These are phyloP conservation scores for Caenorhabditis imperialis DNA, from an alignment of 2,888 invertebrate species.

Conservation along the genomic window DNA sequence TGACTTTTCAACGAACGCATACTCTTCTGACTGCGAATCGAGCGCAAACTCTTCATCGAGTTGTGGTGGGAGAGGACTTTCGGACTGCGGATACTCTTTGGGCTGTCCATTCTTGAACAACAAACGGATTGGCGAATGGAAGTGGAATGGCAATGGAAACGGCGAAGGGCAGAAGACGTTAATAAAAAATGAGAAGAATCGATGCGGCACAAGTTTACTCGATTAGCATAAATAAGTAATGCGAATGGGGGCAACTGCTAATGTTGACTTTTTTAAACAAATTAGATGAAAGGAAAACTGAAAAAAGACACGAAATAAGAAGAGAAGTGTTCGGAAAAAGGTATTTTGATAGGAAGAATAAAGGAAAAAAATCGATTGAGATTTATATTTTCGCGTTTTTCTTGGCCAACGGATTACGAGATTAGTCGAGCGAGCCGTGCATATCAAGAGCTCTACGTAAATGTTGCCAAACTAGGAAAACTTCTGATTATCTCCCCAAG, in stretches of 20 bases:
- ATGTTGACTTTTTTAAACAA: constrained; percentile 26
- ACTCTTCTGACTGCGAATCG: constrained; percentile 51
- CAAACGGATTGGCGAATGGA: too few relatives aligned
- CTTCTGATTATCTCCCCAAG: too few relatives aligned
- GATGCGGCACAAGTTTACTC: constrained; percentile 23
- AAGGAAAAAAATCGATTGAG: constrained; percentile 25
- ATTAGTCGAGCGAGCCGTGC: constrained; percentile 41
- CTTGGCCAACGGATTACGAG: constrained; percentile 35
- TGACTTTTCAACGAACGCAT: constrained; percentile 55
- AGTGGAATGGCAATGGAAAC: too few relatives aligned
- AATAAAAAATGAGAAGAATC: constrained; percentile 40
- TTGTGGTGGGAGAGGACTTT: constrained; percentile 53
- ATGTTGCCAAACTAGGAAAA: too few relatives aligned
- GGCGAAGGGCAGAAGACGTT: constrained; percentile 46
- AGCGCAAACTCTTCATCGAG: constrained; percentile 56
- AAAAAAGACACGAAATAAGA: constrained; percentile 5
- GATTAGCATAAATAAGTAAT: constrained; percentile 53
- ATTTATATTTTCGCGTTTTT: constrained; percentile 18
- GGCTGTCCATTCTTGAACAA: constrained; percentile 41
- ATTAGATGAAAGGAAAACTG: not conserved
- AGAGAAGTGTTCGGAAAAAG: constrained; percentile 6
- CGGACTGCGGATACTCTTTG: constrained; percentile 42
- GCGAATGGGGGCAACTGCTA: constrained; percentile 13
- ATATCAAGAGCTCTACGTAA: constrained; percentile 10
- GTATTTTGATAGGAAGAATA: constrained; percentile 29